These are phyloP conservation scores for Hemitrygon akajei DNA, from an alignment of 2,797 vertebrate genomes.

Conservation along the genomic window DNA sequence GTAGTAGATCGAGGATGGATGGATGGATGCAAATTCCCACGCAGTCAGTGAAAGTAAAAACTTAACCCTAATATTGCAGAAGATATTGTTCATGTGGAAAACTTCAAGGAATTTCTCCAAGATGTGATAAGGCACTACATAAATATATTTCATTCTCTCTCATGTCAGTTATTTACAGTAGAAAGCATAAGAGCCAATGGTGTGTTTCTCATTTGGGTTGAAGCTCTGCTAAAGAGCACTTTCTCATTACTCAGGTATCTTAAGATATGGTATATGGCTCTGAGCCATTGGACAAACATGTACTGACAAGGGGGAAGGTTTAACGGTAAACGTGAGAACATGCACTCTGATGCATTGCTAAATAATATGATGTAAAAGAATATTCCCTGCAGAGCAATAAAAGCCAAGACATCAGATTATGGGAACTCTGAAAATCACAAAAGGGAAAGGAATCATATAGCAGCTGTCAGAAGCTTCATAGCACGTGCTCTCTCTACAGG, in stretches of 20 bases:
- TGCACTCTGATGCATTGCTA: slow-evolving; percentile 21
- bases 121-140: background rate
- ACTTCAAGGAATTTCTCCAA: background rate
- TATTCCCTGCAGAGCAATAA: slow-evolving; percentile 8
- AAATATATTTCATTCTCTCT: background rate
- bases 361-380: slow-evolving; percentile 23
- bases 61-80: background rate
- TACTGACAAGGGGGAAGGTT: slow-evolving; percentile 15
- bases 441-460: slow-evolving; percentile 23
- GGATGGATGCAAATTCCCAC: background rate
- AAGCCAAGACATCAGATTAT: slow-evolving; percentile 34
- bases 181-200: background rate
- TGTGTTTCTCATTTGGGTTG: background rate
- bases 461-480: background rate
- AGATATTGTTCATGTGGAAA: background rate
- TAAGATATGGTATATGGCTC: background rate
- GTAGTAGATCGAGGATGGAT: background rate
- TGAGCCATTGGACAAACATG: background rate
- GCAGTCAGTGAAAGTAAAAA: background rate
- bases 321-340: background rate
- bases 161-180: background rate
- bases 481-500: slow-evolving; percentile 6
- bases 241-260: slow-evolving; percentile 17
- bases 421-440: slow-evolving; percentile 34
- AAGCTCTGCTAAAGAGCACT: background rate